A percentile compares a stretch with the other conserved stretches of the same genome.
phyloP scores from a whole-genome alignment of 2,113 vertebrate species.

The Indri indri region DNA sequence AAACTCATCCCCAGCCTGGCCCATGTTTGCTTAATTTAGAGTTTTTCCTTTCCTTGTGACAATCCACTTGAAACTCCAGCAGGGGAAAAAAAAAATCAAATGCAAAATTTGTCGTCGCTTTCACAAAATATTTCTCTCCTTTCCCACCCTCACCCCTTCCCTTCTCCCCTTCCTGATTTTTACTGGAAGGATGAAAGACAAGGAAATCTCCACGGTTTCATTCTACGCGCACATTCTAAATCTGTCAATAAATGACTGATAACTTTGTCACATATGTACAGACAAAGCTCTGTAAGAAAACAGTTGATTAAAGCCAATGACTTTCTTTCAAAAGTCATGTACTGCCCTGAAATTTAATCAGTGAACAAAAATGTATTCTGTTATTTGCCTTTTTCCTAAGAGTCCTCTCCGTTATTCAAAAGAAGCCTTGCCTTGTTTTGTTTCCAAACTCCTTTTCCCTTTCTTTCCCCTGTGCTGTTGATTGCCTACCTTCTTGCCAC shows the following conservation, averaged over 20 bases:
- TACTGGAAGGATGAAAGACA: not conserved
- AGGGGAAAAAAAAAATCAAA: not conserved
- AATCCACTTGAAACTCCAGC: not conserved
- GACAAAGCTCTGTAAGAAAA: not conserved
- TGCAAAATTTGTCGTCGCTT: not conserved
- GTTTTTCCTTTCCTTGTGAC: not conserved
- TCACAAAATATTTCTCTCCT: not conserved
- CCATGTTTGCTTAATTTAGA: not conserved
- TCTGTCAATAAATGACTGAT: not conserved
- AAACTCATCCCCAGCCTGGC: not conserved
- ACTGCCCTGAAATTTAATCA: not conserved
- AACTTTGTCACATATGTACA: not conserved
- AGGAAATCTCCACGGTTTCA: not conserved
- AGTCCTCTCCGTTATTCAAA: not conserved
- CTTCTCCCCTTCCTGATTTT: not conserved
- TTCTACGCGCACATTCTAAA: not conserved
- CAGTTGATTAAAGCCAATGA: not conserved
- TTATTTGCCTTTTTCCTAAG: not conserved
- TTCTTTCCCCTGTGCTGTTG: not conserved
- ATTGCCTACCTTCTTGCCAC: not conserved
- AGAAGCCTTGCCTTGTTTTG: not conserved
- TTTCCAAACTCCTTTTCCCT: not conserved
- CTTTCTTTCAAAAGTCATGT: not conserved
- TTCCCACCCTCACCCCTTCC: too few species aligned
- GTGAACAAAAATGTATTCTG: not conserved